phyloP scores from a whole-genome alignment of 2,888 invertebrate genomes.

The Schizaphis graminum region DNA sequence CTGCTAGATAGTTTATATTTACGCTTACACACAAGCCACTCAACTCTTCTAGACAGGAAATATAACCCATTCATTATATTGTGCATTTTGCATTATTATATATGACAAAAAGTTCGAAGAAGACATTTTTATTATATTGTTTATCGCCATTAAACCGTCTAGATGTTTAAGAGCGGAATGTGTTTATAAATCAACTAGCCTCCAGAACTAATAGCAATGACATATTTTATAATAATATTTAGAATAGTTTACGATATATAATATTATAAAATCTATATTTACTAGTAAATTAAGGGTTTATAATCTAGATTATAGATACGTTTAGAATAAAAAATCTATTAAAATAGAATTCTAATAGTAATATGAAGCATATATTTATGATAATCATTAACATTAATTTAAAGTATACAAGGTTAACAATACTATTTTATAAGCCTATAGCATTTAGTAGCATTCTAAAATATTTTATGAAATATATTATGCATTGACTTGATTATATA shows the following conservation, averaged over 20 bases:
- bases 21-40: background rate
- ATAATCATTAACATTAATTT: background rate
- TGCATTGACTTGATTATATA: background rate
- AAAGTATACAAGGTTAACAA: background rate
- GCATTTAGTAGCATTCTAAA: background rate
- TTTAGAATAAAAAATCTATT: background rate
- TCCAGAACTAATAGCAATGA: conserved; percentile 28
- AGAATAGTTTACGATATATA: background rate
- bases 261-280: background rate
- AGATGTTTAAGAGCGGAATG: conserved; percentile 56
- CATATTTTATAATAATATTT: background rate
- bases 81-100: conserved; percentile 42
- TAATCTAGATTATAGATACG: background rate
- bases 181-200: conserved; percentile 33
- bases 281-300: background rate
- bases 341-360: background rate
- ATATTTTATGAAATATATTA: background rate
- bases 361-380: background rate
- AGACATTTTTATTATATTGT: conserved; percentile 63
- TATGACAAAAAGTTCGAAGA: conserved; percentile 27
- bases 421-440: background rate
- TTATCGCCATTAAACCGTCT: conserved; percentile 58
- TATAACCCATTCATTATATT: conserved; percentile 59
- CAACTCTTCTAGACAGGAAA: conserved; percentile 51
- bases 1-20: background rate